Evolutionary conservation across 2,888 invertebrate genomes (phyloP).

Genomic region (Calliphora vomitoria): DNA sequence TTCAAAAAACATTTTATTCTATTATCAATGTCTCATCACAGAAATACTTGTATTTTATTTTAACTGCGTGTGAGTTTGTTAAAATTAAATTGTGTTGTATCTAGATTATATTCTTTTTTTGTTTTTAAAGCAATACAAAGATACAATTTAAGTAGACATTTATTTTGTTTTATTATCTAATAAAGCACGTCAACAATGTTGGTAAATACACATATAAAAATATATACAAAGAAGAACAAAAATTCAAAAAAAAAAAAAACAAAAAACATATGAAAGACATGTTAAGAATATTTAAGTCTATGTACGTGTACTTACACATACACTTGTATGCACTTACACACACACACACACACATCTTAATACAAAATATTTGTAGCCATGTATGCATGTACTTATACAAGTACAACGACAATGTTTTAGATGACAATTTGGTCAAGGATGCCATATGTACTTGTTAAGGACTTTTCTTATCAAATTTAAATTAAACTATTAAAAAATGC

Average conservation of each 20-base stretch:
- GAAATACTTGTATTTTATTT: background rate
- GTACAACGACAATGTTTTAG: background rate
- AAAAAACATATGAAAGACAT: slow-evolving; percentile 57
- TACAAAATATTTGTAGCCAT: too few species aligned
- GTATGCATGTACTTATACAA: background rate
- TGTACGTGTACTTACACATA: slow-evolving; percentile 49
- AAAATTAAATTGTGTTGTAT: slow-evolving; percentile 36
- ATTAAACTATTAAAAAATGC: background rate
- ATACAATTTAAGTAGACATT: slow-evolving; percentile 64
- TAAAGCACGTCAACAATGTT: slow-evolving; percentile 59
- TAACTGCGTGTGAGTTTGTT: slow-evolving; percentile 11
- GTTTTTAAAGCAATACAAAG: slow-evolving; percentile 35
- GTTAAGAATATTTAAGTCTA: slow-evolving; percentile 53
- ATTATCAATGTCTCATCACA: background rate
- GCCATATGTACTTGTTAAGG: background rate
- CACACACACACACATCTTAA: too few species aligned
- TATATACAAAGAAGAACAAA: background rate
- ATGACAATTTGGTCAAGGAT: background rate
- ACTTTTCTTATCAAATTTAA: background rate
- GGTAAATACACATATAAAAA: slow-evolving; percentile 31
- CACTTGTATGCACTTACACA: background rate
- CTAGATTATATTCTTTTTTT: background rate
- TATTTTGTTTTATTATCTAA: slow-evolving; percentile 66
- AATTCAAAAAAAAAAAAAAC: slow-evolving; percentile 12
- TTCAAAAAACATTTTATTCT: slow-evolving; percentile 6